Base-by-base conservation (phyloP, 1,140 invertebrate species). In the Neodiprion pinetum region DNA sequence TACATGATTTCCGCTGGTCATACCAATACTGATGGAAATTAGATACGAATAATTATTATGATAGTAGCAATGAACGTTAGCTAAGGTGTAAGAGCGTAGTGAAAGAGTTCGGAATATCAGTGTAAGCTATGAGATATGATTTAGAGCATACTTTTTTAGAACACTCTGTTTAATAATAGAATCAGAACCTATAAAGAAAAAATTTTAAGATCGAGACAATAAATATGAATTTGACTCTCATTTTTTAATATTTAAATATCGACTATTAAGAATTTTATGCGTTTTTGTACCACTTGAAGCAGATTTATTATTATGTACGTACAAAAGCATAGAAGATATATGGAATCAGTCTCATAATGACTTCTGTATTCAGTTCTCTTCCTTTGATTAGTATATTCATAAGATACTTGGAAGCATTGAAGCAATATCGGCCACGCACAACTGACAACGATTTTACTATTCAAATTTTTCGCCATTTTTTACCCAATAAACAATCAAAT, bases 371-470 rank as follows among this genome's bases (percentile, higher is more conserved):
- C 50, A 61, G 61, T 72, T 74, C 65, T 47, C 47, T 66, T 71
- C 11, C 21, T 69, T 28, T 69, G 11, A 23, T 69, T 69, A 69
- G 21, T 69, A 61, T 40, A 40, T 9, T 61, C 53, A 9, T 61
- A 61, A 61, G 11, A 61, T 14, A 17, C 11, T 61, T 5, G 11
- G n/a, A 61, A 61, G 53, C 53, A 61, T 61, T 61, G 53, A 84
- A 85, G 83, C 80, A 85, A 86, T 86, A 84, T 82, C 80, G 81
- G 80, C 83, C 80, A 82, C 80, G 82, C 81, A 84, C 82, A 85
- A 85, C 79, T 78, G 77, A 85, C 83, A 85, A 85, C 83, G 83
- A 85, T 75, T 79, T 79, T 80, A 83, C 76, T 80, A 81, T 79
- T 83, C 78, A 73, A 81, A 80, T 80, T 80, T 73, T 82, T 76